Evolutionary conservation across 1,140 invertebrate species (phyloP).

Genomic region (Trachelipus rathkii): DNA sequence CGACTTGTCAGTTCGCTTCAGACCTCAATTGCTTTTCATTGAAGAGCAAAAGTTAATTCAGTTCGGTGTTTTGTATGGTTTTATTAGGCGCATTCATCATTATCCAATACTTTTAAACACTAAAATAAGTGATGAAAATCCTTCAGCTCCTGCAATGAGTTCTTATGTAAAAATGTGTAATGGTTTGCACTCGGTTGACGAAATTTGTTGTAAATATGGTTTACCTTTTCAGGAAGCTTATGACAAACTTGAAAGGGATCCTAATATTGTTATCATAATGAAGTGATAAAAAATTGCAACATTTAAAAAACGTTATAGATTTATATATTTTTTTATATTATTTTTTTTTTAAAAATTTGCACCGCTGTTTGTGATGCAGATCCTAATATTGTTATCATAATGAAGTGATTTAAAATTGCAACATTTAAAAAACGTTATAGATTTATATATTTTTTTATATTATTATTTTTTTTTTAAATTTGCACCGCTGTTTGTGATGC

Average conservation of each 20-base stretch:
- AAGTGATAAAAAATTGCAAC: too few species aligned
- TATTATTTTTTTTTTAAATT: too few species aligned
- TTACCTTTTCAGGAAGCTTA: background rate
- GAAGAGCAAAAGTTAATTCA: background rate
- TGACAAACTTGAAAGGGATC: background rate
- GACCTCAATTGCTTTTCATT: background rate
- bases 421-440: too few species aligned
- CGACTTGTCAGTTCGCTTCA: background rate
- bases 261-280: background rate
- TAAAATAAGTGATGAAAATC: background rate
- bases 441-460: too few species aligned
- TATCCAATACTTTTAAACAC: background rate
- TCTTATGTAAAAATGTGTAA: background rate
- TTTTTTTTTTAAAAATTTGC: too few species aligned
- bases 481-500: too few species aligned
- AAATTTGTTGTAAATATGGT: slow-evolving; percentile 2
- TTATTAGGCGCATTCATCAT: background rate
- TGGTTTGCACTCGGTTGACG: background rate
- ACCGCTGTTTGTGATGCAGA: too few species aligned
- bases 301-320: too few species aligned
- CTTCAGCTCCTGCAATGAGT: background rate
- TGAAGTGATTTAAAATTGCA: too few species aligned
- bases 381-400: too few species aligned
- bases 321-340: too few species aligned
- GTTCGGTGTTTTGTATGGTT: background rate